These are phyloP conservation scores for Promerops cafer DNA, from an alignment of 2,113 vertebrate genomes.

Conservation along the genomic window DNA sequence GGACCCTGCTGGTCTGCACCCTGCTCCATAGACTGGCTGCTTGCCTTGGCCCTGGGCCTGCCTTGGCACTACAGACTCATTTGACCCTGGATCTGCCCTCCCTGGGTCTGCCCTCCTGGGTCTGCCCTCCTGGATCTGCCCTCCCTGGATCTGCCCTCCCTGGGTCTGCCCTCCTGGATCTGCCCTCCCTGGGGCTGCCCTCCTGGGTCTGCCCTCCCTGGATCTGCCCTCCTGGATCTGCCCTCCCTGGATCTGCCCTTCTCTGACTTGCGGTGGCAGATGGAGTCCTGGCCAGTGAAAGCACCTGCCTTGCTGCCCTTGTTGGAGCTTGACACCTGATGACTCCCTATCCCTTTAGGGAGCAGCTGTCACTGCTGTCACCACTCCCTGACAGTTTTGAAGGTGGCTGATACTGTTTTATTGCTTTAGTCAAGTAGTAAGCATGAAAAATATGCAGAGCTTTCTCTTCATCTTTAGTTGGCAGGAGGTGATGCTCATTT, in stretches of 20 bases:
- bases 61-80: not conserved
- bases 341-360: not conserved
- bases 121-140: too few relatives aligned
- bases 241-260: not conserved
- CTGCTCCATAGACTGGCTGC: not conserved
- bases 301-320: not conserved
- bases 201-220: too few relatives aligned
- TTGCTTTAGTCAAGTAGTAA: not conserved
- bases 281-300: accelerated
- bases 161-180: not conserved
- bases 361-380: not conserved
- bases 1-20: not conserved
- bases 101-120: too few relatives aligned
- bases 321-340: not conserved
- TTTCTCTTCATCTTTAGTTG: not conserved
- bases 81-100: not conserved
- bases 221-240: too few relatives aligned
- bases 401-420: not conserved
- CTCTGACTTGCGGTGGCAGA: accelerated
- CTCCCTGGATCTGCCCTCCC: not conserved
- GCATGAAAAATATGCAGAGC: not conserved
- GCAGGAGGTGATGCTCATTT: not conserved
- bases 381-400: not conserved
- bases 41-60: not conserved
- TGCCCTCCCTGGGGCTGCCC: too few relatives aligned